Base-by-base conservation (phyloP, 1,140 invertebrate species). In the Anastatus disparis region DNA sequence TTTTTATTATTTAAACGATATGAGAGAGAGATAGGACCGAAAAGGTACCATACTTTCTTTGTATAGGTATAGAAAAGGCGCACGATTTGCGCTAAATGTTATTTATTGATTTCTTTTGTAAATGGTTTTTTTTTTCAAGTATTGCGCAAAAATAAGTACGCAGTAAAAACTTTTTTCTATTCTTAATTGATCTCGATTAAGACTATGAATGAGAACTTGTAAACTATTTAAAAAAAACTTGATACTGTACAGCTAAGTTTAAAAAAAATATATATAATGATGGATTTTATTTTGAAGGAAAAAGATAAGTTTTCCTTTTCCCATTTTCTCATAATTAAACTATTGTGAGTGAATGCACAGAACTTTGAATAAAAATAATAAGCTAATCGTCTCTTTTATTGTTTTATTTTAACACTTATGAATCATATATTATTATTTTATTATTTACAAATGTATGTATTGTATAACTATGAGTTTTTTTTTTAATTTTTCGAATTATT, bases 91-190 rank as follows among this genome's bases (percentile, higher is more conserved):
- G 26, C 22, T 7, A 44, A 17, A 22, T 66, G 70, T 71, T 65
- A 71, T 71, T 71, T 71, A 71, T 71, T 61, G 35, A 71, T 65
- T 66, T 71, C 29, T 66, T 66, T 58, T 71, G 31, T 71, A 59
- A 58, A 29, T 48, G 53, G 31, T 56, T 70, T 42, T 53, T 64
- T n/a, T n/a, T 64, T 26, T 61, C 31, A 61, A 52, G 22, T 27
- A 35, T 65, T 46, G 31, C 24, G 44, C 22, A 63, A 53, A 40
- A 62, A 17, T 20, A 56, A 56, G 17, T 35, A 56, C 20, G 2
- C 35, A 40, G n/a, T 8, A 3, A 44, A 44, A 56, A 50, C 12
- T 35, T 29, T 70, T 58, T 70, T 64, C 59, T 65, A 64, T 71
- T 24, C 24, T 48, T 64, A 50, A 64, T 65, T 71, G 69, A 71